Evolutionary conservation across 2,888 invertebrate genomes (phyloP).

Genomic region (Latrodectus hesperus): DNA sequence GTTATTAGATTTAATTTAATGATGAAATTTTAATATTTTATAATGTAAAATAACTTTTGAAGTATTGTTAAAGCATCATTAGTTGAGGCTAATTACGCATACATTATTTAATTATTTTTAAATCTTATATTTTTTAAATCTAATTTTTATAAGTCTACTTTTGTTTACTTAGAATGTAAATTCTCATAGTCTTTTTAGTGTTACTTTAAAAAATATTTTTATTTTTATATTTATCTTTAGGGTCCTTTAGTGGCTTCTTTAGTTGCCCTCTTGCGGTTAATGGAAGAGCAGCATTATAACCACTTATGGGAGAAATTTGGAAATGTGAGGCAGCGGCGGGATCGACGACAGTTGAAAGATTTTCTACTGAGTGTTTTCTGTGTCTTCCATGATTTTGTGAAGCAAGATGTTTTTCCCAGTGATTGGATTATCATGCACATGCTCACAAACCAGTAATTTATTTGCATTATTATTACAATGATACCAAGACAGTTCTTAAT

Average conservation of each 20-base stretch:
- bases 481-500: background rate
- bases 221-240: slow-evolving; percentile 75
- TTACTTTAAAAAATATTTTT: too few relatives aligned
- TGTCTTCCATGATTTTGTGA: slow-evolving; percentile 86
- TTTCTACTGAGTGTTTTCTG: slow-evolving; percentile 88
- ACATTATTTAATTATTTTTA: too few relatives aligned
- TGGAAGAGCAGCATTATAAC: slow-evolving; percentile 91
- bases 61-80: too few relatives aligned
- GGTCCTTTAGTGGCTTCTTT: slow-evolving; percentile 91
- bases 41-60: too few relatives aligned
- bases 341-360: slow-evolving; percentile 88
- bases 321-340: slow-evolving; percentile 75
- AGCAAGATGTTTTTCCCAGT: slow-evolving; percentile 86
- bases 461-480: background rate
- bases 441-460: slow-evolving; percentile 81
- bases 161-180: too few relatives aligned
- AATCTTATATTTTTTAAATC: too few relatives aligned
- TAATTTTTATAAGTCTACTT: too few relatives aligned
- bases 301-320: slow-evolving; percentile 87
- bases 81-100: too few relatives aligned
- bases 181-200: too few relatives aligned
- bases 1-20: too few relatives aligned
- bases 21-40: too few relatives aligned
- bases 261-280: slow-evolving; percentile 87
- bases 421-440: slow-evolving; percentile 95